phyloP scores from a whole-genome alignment of 1,140 invertebrate genomes.

The Plectrocnemia conspersa region DNA sequence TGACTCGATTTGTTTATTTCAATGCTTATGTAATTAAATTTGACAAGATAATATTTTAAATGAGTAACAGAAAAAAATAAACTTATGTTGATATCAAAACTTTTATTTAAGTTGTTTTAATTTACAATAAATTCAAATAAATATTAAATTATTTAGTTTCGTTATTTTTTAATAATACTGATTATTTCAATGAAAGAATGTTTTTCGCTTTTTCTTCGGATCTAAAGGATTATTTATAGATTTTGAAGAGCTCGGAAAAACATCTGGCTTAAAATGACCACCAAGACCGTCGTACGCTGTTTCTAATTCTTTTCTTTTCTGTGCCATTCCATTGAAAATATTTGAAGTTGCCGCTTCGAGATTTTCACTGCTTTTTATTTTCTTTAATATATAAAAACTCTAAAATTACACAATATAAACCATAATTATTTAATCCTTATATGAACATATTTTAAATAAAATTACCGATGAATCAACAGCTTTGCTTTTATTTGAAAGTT shows the following conservation, averaged over 20 bases:
- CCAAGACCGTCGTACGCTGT: conserved; percentile 44
- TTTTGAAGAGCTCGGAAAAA: conserved; percentile 39
- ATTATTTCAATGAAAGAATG: background rate
- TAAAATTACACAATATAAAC: background rate
- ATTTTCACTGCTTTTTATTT: conserved; percentile 7
- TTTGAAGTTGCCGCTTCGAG: background rate
- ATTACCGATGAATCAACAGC: no score
- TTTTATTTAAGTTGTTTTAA: no score
- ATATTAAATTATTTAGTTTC: no score
- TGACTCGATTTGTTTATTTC: no score
- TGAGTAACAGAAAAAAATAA: no score
- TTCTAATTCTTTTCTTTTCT: conserved; percentile 33
- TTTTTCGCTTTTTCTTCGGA: background rate
- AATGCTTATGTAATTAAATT: no score
- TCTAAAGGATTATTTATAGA: background rate
- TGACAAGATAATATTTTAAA: no score
- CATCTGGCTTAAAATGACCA: conserved; percentile 43
- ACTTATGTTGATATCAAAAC: no score
- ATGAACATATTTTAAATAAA: no score
- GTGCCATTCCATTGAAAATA: conserved; percentile 24
- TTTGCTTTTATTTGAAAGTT: no score
- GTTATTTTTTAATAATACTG: background rate
- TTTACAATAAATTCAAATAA: no score
- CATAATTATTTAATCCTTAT: no score
- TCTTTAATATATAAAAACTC: conserved; percentile 14